Base-by-base conservation (phyloP, 2,797 vertebrate species). In the Columba guinea region DNA sequence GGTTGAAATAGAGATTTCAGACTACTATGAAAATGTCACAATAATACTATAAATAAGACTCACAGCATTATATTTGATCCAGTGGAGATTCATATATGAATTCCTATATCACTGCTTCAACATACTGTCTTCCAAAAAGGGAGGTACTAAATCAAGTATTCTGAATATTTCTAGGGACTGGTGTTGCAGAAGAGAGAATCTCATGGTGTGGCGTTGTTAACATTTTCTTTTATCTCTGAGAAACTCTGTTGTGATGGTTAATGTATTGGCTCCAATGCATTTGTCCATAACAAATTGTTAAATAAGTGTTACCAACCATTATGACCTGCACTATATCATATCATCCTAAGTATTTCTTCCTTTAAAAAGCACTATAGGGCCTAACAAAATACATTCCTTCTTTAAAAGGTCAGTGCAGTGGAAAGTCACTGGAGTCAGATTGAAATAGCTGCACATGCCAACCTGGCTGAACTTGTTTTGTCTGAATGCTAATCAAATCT, bases 401-500 rank as follows among this genome's bases (percentile, higher is more conserved):
- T 97, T 81, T 87, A 48, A 89, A 87, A 70, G 90, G 91, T 88
- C 74, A 74, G 11, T 85, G 19, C 32, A 80, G 67, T 94, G 71
- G 89, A 97, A 96, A 96, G 88, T 95, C 93, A 90, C 34, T 58
- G 67, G 65, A 96, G 80, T 89, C 71, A 89, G 56, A 81, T 84
- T 91, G 85, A 87, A 96, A 85, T 63, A 93, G 93, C 94, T 87
- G 24, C 93, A 63, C 46, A 90, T 78, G 75, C 48, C 92, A 97
- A 88, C 96, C 90, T 97, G 97, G 96, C 94, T 96, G 93, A 97
- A 98, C 97, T 98, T 97, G 97, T 97, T 98, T 96, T 96, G 78
- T 93, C 93, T 95, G 83, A 94, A 89, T 94, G 88, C 41, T 98
- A 97, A 97, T 97, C 97, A 97, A 96, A 96, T 94, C 84, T 80